Percentiles rank a stretch among this genome's conserved stretches.
phyloP scores from a whole-genome alignment of 2,113 vertebrate genomes.

The Uria lomvia region DNA sequence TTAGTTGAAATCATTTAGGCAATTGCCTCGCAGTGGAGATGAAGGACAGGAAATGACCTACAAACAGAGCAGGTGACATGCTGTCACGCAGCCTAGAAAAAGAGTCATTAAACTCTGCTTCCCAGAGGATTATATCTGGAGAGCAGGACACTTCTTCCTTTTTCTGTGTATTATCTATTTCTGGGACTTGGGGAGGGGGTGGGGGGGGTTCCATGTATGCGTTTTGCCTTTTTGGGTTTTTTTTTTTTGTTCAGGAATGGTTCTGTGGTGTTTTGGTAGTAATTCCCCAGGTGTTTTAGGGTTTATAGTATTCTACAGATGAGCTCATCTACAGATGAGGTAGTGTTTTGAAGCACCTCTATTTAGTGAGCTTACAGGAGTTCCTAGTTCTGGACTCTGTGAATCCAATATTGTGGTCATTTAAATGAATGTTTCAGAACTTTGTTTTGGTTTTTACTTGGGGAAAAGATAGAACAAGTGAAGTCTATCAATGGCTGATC shows the following conservation, averaged over 20 bases:
- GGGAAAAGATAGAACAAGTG: neutral
- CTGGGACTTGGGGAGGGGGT: neutral
- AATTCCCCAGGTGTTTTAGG: neutral
- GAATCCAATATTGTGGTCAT: neutral
- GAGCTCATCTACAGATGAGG: neutral
- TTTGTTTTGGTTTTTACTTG: neutral
- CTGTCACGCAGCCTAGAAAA: constrained; percentile 13
- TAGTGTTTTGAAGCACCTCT: neutral
- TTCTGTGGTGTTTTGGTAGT: neutral
- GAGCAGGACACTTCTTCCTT: neutral
- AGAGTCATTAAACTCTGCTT: neutral
- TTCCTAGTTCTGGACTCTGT: neutral
- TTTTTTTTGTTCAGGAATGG: neutral
- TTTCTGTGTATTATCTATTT: neutral
- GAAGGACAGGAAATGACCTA: constrained; percentile 32
- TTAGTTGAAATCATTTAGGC: neutral
- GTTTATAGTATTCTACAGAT: neutral
- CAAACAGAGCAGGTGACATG: constrained; percentile 11
- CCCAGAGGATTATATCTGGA: neutral
- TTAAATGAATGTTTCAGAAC: neutral
- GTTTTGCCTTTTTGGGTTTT: neutral
- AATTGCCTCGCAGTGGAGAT: neutral
- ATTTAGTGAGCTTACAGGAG: neutral
- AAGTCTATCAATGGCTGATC: neutral
- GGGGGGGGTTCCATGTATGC: neutral